phyloP scores from a whole-genome alignment of 2,113 vertebrate genomes.

The Deroptyus accipitrinus region DNA sequence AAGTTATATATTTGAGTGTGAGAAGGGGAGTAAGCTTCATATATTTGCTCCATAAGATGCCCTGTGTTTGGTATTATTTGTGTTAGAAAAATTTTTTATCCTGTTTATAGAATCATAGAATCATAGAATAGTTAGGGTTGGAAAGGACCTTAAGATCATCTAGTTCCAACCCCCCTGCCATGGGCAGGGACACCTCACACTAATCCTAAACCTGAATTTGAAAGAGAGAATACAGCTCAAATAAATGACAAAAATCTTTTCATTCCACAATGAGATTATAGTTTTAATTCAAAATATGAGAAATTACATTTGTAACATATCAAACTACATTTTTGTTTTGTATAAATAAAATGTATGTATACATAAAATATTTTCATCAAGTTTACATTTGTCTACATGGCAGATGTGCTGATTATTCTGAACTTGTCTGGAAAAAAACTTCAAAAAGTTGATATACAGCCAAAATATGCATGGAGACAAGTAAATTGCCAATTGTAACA shows the following conservation, averaged over 20 bases:
- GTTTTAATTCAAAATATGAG: not conserved
- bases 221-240: not conserved
- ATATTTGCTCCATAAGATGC: not conserved
- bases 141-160: no score
- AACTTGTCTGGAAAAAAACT: constrained; percentile 38
- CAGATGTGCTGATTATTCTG: not conserved
- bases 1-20: not conserved
- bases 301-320: not conserved
- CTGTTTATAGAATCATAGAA: not conserved
- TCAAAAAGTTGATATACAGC: constrained; percentile 9
- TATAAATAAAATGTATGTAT: not conserved
- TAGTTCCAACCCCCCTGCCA: no score
- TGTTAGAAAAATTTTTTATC: not conserved
- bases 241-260: not conserved
- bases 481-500: constrained; percentile 38
- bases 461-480: constrained; percentile 42
- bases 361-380: not conserved
- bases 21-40: not conserved
- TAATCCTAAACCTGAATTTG: not conserved
- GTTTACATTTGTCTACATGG: not conserved
- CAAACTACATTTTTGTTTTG: not conserved
- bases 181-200: no score
- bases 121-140: no score
- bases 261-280: not conserved
- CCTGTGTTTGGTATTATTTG: not conserved